These are phyloP conservation scores for Drosophila anceps DNA, from an alignment of 2,888 invertebrate species.

Conservation along the genomic window DNA sequence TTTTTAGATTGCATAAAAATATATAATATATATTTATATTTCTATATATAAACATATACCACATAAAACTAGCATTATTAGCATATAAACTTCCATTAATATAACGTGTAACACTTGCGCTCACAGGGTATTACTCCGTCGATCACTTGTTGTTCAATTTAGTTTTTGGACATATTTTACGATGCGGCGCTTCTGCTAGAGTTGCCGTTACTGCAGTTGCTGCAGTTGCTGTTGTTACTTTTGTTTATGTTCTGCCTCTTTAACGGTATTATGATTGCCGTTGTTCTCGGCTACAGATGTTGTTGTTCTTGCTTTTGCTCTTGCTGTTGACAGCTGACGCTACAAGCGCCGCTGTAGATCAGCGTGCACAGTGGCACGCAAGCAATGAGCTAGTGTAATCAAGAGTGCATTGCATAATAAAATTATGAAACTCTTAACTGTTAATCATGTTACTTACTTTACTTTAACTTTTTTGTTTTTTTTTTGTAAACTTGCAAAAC, in stretches of 20 bases:
- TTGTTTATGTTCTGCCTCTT: conserved; percentile 75
- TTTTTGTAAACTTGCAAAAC: no score
- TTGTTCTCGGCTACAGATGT: conserved; percentile 51
- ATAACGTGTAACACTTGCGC: neutral
- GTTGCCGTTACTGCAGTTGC: conserved; percentile 36
- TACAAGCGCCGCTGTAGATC: conserved; percentile 41
- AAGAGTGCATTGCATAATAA: neutral
- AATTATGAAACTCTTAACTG: neutral
- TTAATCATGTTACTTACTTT: no score
- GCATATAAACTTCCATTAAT: neutral
- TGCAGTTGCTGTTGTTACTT: conserved; percentile 44
- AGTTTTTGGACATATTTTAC: conserved; percentile 38
- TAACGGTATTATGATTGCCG: conserved; percentile 75
- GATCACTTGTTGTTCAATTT: neutral
- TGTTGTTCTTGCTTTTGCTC: conserved; percentile 32
- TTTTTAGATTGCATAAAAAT: no score
- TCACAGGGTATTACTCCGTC: conserved; percentile 21
- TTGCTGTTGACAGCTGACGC: conserved; percentile 51
- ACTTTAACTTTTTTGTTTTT: no score
- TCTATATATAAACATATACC: no score
- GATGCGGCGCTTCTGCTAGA: conserved; percentile 25
- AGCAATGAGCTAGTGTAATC: neutral
- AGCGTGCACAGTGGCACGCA: conserved; percentile 38
- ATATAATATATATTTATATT: no score
- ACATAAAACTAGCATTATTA: no score